phyloP scores from a whole-genome alignment of 2,888 invertebrate species.

The Tenthredo mesomela region DNA sequence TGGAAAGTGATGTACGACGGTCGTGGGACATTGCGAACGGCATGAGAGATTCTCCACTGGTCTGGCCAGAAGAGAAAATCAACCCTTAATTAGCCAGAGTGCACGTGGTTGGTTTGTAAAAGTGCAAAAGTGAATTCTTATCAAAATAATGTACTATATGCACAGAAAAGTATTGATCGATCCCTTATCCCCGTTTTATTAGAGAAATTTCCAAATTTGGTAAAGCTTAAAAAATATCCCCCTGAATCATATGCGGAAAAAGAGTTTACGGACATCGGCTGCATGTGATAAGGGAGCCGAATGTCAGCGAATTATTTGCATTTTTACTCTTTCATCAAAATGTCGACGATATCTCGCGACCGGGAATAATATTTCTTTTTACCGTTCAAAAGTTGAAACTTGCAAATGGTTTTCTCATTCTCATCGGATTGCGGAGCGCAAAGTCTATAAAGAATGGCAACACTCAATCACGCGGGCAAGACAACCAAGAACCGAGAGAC shows the following conservation, averaged over 20 bases:
- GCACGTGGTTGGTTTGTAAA: slow-evolving; percentile 68
- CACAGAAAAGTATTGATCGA: neutral
- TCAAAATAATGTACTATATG: neutral
- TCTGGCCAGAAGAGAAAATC: slow-evolving; percentile 17
- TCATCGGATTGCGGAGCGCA: slow-evolving; percentile 48
- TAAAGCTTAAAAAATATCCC: neutral
- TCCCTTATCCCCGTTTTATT: neutral
- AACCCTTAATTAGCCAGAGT: slow-evolving; percentile 76
- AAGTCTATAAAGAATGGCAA: slow-evolving; percentile 74
- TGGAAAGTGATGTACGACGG: slow-evolving; percentile 73
- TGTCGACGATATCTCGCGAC: slow-evolving; percentile 1
- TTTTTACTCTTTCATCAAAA: neutral
- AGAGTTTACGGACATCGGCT: neutral
- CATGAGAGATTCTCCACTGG: slow-evolving; percentile 25
- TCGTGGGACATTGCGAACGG: slow-evolving; percentile 64
- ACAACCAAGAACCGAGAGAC: slow-evolving; percentile 39
- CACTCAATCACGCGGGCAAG: slow-evolving; percentile 74
- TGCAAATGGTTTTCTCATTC: slow-evolving; percentile 52
- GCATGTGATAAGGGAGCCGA: neutral
- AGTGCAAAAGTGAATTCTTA: neutral
- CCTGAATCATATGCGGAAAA: neutral
- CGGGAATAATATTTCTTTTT: slow-evolving; percentile 45
- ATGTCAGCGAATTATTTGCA: neutral
- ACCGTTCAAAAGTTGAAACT: slow-evolving; percentile 31
- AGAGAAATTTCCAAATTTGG: neutral